Evolutionary conservation across 2,113 vertebrate species (phyloP), one percentile per base, ranked within the genome.

Genomic region (Pelodiscus sinensis): DNA sequence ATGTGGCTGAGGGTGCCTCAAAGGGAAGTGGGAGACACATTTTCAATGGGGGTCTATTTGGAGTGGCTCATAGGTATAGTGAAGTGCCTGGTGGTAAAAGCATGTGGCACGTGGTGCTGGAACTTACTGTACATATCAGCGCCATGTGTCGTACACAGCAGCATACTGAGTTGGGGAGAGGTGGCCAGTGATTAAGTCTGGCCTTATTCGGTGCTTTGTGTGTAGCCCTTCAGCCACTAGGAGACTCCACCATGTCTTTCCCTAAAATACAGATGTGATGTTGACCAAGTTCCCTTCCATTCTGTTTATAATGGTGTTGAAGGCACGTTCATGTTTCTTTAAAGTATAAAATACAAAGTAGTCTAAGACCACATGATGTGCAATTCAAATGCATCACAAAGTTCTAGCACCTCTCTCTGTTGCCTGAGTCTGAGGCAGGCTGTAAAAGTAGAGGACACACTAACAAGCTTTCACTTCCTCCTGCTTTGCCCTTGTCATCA

Each of bases 21-120:
- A 19, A 51, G n/a, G 29, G 2, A 15, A 11, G 25, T n/a, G 29
- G 80, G 0, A 86, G 29, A 50, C 24, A 81, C 87, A 12, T 29
- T 82, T 90, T 97, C 91, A 57, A 92, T 91, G 95, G 92, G 94
- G 95, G 96, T 94, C 92, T 97, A 96, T 93, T 93, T 89, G 90
- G 94, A 94, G 93, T 93, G 94, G 91, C 93, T 97, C 91, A 84
- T 57, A 95, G 95, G 79, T 91, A 92, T 79, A 92, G 96, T 91
- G 38, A 73, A 73, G 35, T 73, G 18, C 35, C 44, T 44, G 44
- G 22, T 44, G 35, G 35, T 71, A 38, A 73, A 87, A 2, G 62
- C 1, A 84, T 57, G 82, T 90, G 91, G 93, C 86, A 2, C 79
- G 88, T 87, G 90, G 95, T 85, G 57, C 89, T 88, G 88, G 91